Base-by-base conservation (phyloP, 30 jellyfish, hydroid and myxozoan genomes). In the Turritopsis rubra region DNA sequence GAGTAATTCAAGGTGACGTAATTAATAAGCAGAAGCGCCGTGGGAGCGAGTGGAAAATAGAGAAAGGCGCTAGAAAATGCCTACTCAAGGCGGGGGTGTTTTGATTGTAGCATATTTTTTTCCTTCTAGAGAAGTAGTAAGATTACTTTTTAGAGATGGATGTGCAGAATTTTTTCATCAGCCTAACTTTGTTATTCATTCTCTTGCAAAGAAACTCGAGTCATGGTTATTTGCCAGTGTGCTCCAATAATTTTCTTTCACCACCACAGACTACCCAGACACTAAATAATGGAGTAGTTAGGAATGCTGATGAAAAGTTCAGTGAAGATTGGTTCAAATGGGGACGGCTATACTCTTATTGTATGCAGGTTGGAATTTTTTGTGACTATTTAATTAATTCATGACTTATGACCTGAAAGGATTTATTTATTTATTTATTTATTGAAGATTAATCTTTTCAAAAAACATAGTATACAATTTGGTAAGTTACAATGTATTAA, bases 341-440 rank as follows among this genome's bases (percentile, higher is more conserved):
- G 77, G 77, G 77, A 68, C 77, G 19, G 21, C 30, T 68, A 8
- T 68, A 68, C 30, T 68, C 77, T 9, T 68, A 68, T 27, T 68
- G 77, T 68, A 68, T 68, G 77, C 77, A 68, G 77, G 77, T 68
- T 7, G 19, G 77, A 68, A n/a, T 8, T n/a, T 19, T 7, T 68
- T 68, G 31, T 68, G 21, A n/a, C n/a, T n/a, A n/a, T n/a, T n/a
- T n/a, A n/a, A n/a, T n/a, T n/a, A n/a, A n/a, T n/a, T n/a, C n/a
- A n/a, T n/a, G n/a, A n/a, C n/a, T n/a, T n/a, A n/a, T n/a, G n/a
- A n/a, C n/a, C n/a, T n/a, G n/a, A 60, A 60, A 60, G 19, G 73
- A 0, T 60, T 23, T 18, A 60, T 23, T 60, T 60, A 21, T 60
- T 60, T 60, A 16, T 60, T 60, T 23, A 60, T 21, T 23, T n/a